phyloP scores from a whole-genome alignment of 2,113 vertebrate genomes.

The Hucho hucho region DNA sequence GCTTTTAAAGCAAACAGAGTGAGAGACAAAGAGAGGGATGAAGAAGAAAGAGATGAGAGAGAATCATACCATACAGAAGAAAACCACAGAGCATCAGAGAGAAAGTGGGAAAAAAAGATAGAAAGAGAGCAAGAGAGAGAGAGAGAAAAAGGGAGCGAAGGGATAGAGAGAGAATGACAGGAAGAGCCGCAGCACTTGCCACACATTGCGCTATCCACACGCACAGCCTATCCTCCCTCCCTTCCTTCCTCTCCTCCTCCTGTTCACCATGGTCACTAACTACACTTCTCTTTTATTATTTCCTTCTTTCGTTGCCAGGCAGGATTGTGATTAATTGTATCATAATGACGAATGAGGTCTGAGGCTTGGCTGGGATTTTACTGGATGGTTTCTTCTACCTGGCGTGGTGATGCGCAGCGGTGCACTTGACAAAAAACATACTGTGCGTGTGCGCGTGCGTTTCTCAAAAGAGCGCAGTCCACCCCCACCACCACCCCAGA shows the following conservation, averaged over 20 bases:
- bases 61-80: neutral
- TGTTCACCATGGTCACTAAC: conserved; percentile 38
- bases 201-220: conserved; percentile 57
- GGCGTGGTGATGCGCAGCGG: conserved; percentile 58
- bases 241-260: conserved; percentile 51
- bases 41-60: neutral
- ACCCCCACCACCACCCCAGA: neutral
- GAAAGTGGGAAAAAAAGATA: too few species aligned
- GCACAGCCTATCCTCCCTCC: conserved; percentile 22
- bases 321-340: conserved; percentile 67
- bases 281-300: conserved; percentile 17
- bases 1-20: neutral
- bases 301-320: conserved; percentile 47
- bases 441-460: conserved; percentile 20
- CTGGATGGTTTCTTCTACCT: conserved; percentile 63
- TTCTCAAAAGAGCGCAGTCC: neutral
- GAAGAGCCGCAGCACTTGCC: conserved; percentile 52
- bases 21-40: neutral
- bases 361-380: conserved; percentile 64
- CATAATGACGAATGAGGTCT: conserved; percentile 64
- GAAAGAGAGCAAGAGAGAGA: neutral
- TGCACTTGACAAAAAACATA: conserved; percentile 63
- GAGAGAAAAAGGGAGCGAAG: neutral
- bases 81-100: neutral
- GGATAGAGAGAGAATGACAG: conserved; percentile 4